Percentiles rank a stretch among this genome's conserved stretches.
These are phyloP conservation scores for Orientallactaga sibirica DNA, from an alignment of 2,797 vertebrate species.

Conservation along the genomic window DNA sequence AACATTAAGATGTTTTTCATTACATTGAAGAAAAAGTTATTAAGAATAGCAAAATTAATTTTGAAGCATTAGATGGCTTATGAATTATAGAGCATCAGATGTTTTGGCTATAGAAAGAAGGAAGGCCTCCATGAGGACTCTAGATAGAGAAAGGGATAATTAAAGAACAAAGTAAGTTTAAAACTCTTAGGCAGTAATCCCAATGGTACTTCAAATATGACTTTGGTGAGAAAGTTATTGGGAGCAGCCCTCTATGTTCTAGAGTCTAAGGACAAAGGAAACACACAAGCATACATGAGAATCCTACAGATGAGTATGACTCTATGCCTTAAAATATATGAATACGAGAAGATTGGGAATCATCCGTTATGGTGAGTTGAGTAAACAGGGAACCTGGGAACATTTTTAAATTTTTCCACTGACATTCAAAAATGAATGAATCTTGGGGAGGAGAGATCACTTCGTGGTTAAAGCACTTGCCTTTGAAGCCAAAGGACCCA, in stretches of 20 bases:
- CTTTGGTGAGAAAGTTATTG: not conserved
- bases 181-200: not conserved
- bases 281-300: not conserved
- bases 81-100: not conserved
- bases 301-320: not conserved
- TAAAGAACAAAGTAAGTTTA: not conserved
- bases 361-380: not conserved
- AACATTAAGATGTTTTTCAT: not conserved
- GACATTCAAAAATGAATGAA: not conserved
- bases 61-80: not conserved
- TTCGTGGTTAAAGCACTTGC: not conserved
- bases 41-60: not conserved
- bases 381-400: not conserved
- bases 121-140: not conserved
- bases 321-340: not conserved
- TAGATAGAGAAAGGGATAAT: not conserved
- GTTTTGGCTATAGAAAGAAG: not conserved
- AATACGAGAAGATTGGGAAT: not conserved
- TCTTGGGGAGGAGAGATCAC: too few relatives aligned
- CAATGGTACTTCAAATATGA: not conserved
- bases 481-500: too few relatives aligned
- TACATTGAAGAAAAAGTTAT: constrained; percentile 15
- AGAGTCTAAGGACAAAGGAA: not conserved
- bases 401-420: not conserved
- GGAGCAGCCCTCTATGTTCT: not conserved